Conservation (phyloP, 2,113 vertebrate genomes). For the Phaethon lepturus region DNA sequence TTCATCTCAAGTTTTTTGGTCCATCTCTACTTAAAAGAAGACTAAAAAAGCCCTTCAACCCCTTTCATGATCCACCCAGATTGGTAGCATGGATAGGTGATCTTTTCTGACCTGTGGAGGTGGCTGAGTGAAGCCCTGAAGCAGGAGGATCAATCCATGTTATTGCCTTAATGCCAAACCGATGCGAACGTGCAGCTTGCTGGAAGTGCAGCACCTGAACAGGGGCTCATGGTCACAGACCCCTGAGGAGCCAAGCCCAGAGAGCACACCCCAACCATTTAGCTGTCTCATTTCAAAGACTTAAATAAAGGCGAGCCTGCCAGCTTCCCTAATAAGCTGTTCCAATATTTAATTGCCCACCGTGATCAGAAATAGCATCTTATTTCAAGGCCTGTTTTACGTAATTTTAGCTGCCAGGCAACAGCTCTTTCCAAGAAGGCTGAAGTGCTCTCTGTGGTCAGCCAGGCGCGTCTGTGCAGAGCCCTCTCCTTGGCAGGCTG, state of each 20-base stretch:
- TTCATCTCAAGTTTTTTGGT: not conserved
- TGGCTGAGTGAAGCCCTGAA: not conserved
- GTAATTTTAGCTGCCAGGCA: constrained; percentile 58
- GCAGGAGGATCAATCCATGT: fast-evolving
- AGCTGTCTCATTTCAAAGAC: not conserved
- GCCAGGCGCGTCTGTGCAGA: not conserved
- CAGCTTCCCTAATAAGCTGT: constrained; percentile 44
- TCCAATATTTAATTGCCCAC: constrained; percentile 61
- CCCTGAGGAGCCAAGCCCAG: not conserved
- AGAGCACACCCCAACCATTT: not conserved
- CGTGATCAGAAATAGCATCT: constrained; percentile 49
- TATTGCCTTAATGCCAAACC: not conserved
- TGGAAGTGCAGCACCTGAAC: not conserved
- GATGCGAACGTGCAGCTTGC: not conserved
- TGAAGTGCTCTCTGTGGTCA: constrained; percentile 37
- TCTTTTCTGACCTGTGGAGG: not conserved
- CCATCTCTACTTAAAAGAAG: not conserved
- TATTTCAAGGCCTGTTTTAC: constrained; percentile 46
- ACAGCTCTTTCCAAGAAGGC: constrained; percentile 15
- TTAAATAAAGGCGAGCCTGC: not conserved
- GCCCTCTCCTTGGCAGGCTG: not conserved
- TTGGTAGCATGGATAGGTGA: not conserved
- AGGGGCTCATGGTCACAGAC: not conserved
- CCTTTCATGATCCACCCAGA: not conserved
- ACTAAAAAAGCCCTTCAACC: not conserved